A percentile compares a stretch with the other conserved stretches of the same genome.
Conservation (phyloP, 2,797 vertebrate genomes). For the Lagocephalus sceleratus region DNA sequence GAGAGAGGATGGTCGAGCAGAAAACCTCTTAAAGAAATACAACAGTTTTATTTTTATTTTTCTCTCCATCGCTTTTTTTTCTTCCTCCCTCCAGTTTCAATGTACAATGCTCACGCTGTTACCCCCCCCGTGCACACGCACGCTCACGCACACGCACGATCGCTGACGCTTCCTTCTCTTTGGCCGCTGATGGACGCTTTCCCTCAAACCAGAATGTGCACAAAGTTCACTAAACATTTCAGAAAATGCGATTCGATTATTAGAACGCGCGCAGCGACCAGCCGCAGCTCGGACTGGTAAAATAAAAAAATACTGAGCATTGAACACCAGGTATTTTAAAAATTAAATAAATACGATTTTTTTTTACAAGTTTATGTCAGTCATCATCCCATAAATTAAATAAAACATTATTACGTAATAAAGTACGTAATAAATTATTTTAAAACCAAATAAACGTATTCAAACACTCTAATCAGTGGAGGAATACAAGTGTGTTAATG, state of each 20-base stretch:
- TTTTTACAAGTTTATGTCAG: too few species aligned
- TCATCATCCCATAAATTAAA: too few species aligned
- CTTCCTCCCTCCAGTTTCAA: conserved; percentile 24
- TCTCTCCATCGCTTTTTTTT: conserved; percentile 6
- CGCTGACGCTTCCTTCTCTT: conserved; percentile 10
- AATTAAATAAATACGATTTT: too few species aligned
- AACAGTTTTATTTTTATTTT: conserved; percentile 67
- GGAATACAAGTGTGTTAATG: too few species aligned
- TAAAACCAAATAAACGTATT: too few species aligned
- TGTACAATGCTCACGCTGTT: conserved; percentile 65
- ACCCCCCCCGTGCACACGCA: conserved; percentile 9
- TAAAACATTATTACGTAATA: too few species aligned
- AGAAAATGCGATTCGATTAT: background rate
- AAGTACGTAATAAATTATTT: too few species aligned
- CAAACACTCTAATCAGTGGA: too few species aligned
- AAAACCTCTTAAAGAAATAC: conserved; percentile 93
- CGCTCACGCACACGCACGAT: conserved; percentile 17
- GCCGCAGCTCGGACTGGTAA: too few species aligned
- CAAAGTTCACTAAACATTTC: background rate
- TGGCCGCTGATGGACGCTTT: conserved; percentile 18
- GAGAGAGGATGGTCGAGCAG: conserved; percentile 76
- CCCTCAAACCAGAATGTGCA: conserved; percentile 3
- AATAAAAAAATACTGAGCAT: background rate
- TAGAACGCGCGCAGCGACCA: too few species aligned
- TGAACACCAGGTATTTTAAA: too few species aligned